Percentiles rank a stretch among this genome's conserved stretches.
These are phyloP conservation scores for Tubulanus polymorphus DNA, from an alignment of 2,888 invertebrate genomes.

Conservation along the genomic window DNA sequence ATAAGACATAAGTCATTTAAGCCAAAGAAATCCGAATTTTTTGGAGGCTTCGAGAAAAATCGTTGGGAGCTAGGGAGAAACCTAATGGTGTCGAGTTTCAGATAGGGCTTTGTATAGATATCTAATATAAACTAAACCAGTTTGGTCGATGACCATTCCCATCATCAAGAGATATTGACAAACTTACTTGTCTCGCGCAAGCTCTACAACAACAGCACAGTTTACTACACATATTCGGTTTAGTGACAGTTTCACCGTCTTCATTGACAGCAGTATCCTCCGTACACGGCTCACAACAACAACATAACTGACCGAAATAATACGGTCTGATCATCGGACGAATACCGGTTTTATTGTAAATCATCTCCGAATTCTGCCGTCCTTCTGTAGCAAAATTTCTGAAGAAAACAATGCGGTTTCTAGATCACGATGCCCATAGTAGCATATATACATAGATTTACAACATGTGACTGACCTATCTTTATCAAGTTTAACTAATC, in stretches of 20 bases:
- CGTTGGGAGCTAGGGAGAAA: too few species aligned
- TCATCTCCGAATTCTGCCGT: conserved; percentile 60
- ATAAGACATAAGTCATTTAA: too few species aligned
- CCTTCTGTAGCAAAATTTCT: conserved; percentile 40
- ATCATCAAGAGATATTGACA: conserved; percentile 27
- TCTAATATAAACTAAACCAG: background rate
- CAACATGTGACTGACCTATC: conserved; percentile 54
- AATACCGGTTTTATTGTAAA: conserved; percentile 66
- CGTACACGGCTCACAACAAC: conserved; percentile 49
- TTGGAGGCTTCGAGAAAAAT: too few species aligned
- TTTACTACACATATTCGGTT: background rate
- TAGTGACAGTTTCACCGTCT: background rate
- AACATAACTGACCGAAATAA: conserved; percentile 63
- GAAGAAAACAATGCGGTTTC: conserved; percentile 1
- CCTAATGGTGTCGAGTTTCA: too few species aligned
- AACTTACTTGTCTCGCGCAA: too few species aligned
- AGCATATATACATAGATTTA: background rate
- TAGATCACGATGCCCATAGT: background rate
- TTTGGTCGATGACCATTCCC: background rate
- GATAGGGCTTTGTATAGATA: conserved; percentile 1
- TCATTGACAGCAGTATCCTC: too few species aligned
- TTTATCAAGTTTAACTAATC: conserved; percentile 70
- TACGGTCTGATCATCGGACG: conserved; percentile 72
- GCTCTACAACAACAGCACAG: too few species aligned
- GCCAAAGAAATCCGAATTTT: too few species aligned